Percentiles rank a stretch among this genome's conserved stretches.
Evolutionary conservation across 2,113 vertebrate genomes (phyloP).

Genomic region (Phylloscopus trochilus): DNA sequence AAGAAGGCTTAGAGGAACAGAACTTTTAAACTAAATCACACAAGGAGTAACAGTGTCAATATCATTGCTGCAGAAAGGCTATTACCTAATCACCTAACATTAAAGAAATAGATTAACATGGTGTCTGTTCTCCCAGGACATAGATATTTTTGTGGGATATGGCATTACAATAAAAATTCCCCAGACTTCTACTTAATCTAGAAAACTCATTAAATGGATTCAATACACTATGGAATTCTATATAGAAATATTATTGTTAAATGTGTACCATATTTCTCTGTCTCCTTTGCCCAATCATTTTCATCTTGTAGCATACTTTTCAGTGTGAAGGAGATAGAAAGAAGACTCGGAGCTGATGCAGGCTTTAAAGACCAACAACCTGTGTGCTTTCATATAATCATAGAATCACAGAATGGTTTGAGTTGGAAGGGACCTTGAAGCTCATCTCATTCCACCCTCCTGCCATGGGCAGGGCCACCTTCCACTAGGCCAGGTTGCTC

Average conservation of each 20-base stretch:
- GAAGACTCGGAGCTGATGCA: background rate
- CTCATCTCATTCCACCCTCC: background rate
- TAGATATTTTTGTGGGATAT: slow-evolving; percentile 47
- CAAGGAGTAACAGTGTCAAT: background rate
- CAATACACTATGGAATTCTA: slow-evolving; percentile 42
- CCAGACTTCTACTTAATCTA: slow-evolving; percentile 60
- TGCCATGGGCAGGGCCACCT: background rate
- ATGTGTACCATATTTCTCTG: slow-evolving; percentile 44
- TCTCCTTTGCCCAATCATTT: slow-evolving; percentile 24
- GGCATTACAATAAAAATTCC: slow-evolving; percentile 57
- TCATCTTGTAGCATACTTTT: background rate
- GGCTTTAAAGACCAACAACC: background rate
- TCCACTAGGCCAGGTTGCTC: background rate
- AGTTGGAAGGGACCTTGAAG: background rate
- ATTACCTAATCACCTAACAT: background rate
- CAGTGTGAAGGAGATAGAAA: background rate
- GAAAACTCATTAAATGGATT: slow-evolving; percentile 62
- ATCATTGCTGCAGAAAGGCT: background rate
- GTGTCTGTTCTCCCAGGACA: slow-evolving; percentile 36
- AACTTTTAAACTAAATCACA: background rate
- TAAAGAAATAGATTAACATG: slow-evolving; percentile 33
- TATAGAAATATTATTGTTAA: slow-evolving; percentile 44
- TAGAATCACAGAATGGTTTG: background rate
- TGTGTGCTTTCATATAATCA: background rate
- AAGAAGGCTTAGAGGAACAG: background rate